Base-by-base conservation (phyloP, 92 coral and sea anemone species). In the Palythoa grandis region DNA sequence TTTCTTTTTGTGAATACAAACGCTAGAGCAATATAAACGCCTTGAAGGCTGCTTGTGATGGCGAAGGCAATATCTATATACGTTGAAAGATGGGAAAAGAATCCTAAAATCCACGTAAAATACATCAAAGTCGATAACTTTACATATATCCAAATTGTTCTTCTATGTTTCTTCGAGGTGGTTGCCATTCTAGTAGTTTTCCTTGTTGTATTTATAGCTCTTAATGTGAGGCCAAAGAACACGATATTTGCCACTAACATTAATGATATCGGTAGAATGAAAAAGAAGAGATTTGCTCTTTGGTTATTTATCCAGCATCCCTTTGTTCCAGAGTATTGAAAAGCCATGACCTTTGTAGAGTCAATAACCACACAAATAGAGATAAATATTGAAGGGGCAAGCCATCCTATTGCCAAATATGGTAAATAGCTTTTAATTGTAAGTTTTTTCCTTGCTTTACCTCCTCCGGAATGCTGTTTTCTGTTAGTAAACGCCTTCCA, bases 301-400 rank as follows among this genome's bases (percentile, higher is more conserved):
- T 67, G 53, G 69, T 91, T 91, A 72, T 88, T 86, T 17, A 91
- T 85, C 92, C 92, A 93, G 77, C 95, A 94, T 52, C 90, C 93
- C 52, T 88, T 76, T 1, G 71, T 68, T 7, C 91, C 98, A 13
- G 88, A 91, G 70, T 94, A 94, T 13, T 83, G 82, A 66, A 92
- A 77, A 76, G 77, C 9, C 58, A 88, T 87, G 54, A 74, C 71
- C 52, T 79, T 86, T 87, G 91, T 86, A 80, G 85, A 86, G 77
- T 94, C 93, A 22, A 94, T 87, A 23, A 86, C 78, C 5, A 87
- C 68, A 60, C 94, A 92, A 57, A 90, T 48, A 14, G 66, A 58
- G 70, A 94, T 89, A 78, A 94, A 87, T 16, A 72, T 76, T 4
- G 86, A 87, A 29, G 94, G 93, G 3, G 89, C 72, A 11, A 94